Percentiles rank a stretch among this genome's conserved stretches.
phyloP scores from a whole-genome alignment of 2,113 vertebrate species.

The Halichoerus grypus region DNA sequence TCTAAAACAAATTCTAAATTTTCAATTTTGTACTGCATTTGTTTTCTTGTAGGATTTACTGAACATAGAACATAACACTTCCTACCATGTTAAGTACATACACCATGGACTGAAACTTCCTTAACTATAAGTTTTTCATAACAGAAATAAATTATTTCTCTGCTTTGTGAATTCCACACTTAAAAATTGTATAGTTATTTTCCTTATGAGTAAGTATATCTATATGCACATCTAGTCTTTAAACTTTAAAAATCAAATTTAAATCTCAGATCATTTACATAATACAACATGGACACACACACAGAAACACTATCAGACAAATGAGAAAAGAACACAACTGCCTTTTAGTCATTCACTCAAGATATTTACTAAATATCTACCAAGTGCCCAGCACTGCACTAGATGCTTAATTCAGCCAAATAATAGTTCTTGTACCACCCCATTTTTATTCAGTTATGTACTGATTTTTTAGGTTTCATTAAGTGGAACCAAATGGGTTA shows the following conservation, averaged over 20 bases:
- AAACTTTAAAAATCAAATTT: not conserved
- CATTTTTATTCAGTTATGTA: not conserved
- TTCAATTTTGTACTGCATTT: not conserved
- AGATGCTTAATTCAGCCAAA: not conserved
- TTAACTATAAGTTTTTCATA: not conserved
- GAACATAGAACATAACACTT: not conserved
- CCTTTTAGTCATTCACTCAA: not conserved
- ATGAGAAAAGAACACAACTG: not conserved
- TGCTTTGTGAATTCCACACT: not conserved
- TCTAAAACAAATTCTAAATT: not conserved
- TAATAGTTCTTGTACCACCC: not conserved
- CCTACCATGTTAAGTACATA: not conserved
- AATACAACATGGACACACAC: not conserved
- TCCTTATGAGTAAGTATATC: not conserved
- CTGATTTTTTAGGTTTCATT: constrained; percentile 31
- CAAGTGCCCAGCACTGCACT: not conserved
- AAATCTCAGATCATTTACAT: not conserved
- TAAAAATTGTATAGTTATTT: not conserved
- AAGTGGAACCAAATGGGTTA: not conserved
- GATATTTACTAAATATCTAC: not conserved
- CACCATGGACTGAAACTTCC: not conserved
- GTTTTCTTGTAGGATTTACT: not conserved
- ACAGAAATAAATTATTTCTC: not conserved
- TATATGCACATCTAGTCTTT: not conserved
- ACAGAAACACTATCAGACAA: not conserved